phyloP scores from a whole-genome alignment of 2,113 vertebrate species.

The Arizona elegans region DNA sequence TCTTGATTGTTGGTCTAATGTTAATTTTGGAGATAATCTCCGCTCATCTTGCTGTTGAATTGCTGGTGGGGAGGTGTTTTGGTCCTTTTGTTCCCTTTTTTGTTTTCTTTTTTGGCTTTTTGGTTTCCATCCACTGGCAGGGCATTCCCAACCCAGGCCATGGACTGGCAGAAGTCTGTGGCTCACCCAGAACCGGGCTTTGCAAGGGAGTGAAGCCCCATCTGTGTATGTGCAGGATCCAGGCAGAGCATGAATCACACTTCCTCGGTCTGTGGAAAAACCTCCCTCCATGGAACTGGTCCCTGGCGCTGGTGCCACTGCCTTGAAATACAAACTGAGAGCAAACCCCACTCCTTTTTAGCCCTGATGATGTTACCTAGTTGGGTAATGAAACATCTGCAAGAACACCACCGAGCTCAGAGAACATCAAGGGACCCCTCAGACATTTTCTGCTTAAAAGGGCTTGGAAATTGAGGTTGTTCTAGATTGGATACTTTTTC shows the following conservation, averaged over 20 bases:
- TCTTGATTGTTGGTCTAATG: not conserved
- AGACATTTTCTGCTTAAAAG: not conserved
- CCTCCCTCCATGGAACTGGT: not conserved
- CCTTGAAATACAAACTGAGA: not conserved
- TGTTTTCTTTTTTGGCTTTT: too few relatives aligned
- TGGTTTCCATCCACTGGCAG: not conserved
- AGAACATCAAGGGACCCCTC: too few relatives aligned
- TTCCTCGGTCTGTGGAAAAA: fast-evolving
- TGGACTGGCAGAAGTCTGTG: too few relatives aligned
- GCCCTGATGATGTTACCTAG: too few relatives aligned
- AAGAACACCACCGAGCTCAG: too few relatives aligned
- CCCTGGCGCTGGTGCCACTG: not conserved
- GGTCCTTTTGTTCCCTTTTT: not conserved
- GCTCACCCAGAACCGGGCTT: not conserved
- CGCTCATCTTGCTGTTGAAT: not conserved
- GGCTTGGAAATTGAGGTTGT: not conserved
- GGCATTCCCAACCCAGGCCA: too few relatives aligned
- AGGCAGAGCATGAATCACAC: not conserved
- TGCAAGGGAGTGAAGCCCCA: not conserved
- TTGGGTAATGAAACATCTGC: too few relatives aligned
- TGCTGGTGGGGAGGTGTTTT: not conserved
- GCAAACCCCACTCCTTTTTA: not conserved
- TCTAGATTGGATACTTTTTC: not conserved
- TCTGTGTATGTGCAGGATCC: not conserved
- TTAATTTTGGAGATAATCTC: not conserved